Evolutionary conservation across 2,888 invertebrate genomes (phyloP).

Genomic region (Cheilosia scutellata): DNA sequence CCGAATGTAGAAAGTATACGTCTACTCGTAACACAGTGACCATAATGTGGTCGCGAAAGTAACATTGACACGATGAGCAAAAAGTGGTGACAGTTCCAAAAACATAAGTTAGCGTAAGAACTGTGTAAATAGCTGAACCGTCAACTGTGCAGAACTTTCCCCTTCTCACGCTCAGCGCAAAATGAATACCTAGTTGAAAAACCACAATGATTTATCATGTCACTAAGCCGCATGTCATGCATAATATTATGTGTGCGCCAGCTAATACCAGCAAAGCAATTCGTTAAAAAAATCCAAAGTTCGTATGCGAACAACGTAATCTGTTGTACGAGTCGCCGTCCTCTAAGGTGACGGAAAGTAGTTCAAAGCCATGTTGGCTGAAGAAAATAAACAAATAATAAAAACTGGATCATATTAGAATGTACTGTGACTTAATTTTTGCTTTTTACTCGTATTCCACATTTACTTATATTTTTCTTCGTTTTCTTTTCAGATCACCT

Average conservation of each 20-base stretch:
- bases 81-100: not conserved
- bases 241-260: slow-evolving; percentile 16
- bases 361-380: slow-evolving; percentile 68
- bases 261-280: not conserved
- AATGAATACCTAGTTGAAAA: not conserved
- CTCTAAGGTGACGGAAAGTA: slow-evolving; percentile 62
- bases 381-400: slow-evolving; percentile 34
- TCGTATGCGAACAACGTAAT: slow-evolving; percentile 56
- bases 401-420: slow-evolving; percentile 58
- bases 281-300: slow-evolving; percentile 9
- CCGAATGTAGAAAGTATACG: slow-evolving; percentile 36
- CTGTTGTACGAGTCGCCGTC: slow-evolving; percentile 13
- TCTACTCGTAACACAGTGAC: slow-evolving; percentile 26
- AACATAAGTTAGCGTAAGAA: not conserved
- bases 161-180: not conserved
- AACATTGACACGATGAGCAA: not conserved
- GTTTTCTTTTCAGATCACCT: slow-evolving; percentile 82
- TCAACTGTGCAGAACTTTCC: slow-evolving; percentile 10
- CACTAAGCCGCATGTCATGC: slow-evolving; percentile 18
- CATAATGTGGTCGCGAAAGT: slow-evolving; percentile 43
- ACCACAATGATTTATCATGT: slow-evolving; percentile 20
- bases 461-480: slow-evolving; percentile 39
- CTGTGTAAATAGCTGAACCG: not conserved
- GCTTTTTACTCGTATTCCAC: slow-evolving; percentile 1
- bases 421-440: slow-evolving; percentile 44